phyloP scores from a whole-genome alignment of 2,113 vertebrate genomes.

The Pimephales promelas region DNA sequence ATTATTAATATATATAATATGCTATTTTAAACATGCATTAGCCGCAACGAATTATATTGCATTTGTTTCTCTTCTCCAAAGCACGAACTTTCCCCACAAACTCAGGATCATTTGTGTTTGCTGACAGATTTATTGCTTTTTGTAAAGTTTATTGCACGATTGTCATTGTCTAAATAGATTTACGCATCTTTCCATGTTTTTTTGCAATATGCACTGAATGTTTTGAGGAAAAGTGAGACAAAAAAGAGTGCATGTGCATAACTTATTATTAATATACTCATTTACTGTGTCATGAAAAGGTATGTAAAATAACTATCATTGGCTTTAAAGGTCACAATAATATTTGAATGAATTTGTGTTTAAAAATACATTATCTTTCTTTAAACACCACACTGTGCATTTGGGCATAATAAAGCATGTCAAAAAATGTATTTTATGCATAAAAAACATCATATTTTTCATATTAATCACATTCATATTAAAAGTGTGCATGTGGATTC shows the following conservation, averaged over 20 bases:
- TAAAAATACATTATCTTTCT: background rate
- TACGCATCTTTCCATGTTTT: background rate
- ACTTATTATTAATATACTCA: background rate
- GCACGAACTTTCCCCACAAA: background rate
- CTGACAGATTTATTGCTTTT: constrained; percentile 15
- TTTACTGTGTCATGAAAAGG: background rate
- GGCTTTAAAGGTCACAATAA: background rate
- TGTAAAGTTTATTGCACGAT: background rate
- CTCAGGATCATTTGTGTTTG: background rate
- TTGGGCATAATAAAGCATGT: background rate
- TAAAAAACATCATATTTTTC: background rate
- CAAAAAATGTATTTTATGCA: background rate
- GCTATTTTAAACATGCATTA: too few relatives aligned
- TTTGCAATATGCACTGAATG: background rate
- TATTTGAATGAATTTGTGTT: background rate
- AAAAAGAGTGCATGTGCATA: background rate
- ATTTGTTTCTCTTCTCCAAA: background rate
- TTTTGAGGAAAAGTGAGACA: background rate
- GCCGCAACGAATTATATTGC: background rate
- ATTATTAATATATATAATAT: too few relatives aligned
- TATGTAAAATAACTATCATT: background rate
- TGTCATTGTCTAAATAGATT: background rate
- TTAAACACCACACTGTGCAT: background rate
- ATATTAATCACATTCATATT: too few relatives aligned
- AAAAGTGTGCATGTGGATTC: background rate